Percentiles rank a stretch among this genome's conserved stretches.
Conservation (phyloP, 2,797 vertebrate genomes). For the Danio jaintianensis region DNA sequence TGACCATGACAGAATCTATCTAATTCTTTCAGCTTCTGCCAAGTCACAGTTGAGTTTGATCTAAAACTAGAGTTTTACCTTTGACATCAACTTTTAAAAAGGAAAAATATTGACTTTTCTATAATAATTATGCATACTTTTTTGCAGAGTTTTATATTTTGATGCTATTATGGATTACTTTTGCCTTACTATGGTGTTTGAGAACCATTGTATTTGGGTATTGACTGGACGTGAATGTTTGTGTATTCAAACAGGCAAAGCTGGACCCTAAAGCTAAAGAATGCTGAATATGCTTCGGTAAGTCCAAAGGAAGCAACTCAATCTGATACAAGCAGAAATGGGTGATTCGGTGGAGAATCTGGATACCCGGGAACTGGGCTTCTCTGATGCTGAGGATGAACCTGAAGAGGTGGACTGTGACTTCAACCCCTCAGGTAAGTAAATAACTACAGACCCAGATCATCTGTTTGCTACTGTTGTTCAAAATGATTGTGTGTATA, state of each 20-base stretch:
- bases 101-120: neutral
- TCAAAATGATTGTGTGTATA: no score
- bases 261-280: conserved; percentile 64
- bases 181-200: neutral
- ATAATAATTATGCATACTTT: neutral
- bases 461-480: no score
- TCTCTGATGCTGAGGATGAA: conserved; percentile 90
- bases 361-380: conserved; percentile 90
- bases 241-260: conserved; percentile 61
- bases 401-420: conserved; percentile 86
- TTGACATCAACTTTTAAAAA: neutral
- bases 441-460: neutral
- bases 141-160: neutral
- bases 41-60: neutral
- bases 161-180: neutral
- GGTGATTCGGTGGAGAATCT: conserved; percentile 89
- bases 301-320: conserved; percentile 73
- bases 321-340: conserved; percentile 87
- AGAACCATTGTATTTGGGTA: neutral
- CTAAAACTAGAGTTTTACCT: neutral
- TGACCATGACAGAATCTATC: neutral
- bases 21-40: neutral
- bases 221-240: neutral
- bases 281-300: conserved; percentile 77
- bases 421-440: conserved; percentile 73